These are phyloP conservation scores for Sinocyclocheilus rhinocerous DNA, from an alignment of 2,113 vertebrate genomes.

Conservation along the genomic window DNA sequence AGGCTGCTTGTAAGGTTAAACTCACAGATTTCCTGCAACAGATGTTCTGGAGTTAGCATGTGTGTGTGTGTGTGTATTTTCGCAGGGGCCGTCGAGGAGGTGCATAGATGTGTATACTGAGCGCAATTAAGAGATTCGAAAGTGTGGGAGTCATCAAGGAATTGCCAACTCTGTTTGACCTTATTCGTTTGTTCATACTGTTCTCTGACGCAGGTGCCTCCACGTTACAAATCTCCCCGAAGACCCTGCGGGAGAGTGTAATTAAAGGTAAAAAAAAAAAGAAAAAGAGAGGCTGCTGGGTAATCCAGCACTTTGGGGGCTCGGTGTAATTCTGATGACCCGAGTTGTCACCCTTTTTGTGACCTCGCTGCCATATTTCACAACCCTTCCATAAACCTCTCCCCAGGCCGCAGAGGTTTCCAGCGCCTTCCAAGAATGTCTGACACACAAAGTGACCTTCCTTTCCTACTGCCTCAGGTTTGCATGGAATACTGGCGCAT, in stretches of 20 bases:
- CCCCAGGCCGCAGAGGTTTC: slow-evolving; percentile 45
- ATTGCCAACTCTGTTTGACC: slow-evolving; percentile 9
- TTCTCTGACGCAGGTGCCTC: slow-evolving; percentile 36
- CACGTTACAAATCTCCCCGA: not conserved
- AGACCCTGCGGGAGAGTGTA: not conserved
- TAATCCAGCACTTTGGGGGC: slow-evolving; percentile 64
- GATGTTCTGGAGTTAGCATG: slow-evolving; percentile 82
- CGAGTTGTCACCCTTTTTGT: slow-evolving; percentile 26
- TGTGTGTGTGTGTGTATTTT: slow-evolving; percentile 70
- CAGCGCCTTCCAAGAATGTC: slow-evolving; percentile 46
- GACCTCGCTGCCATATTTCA: slow-evolving; percentile 54
- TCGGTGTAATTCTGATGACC: slow-evolving; percentile 59
- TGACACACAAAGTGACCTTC: slow-evolving; percentile 38
- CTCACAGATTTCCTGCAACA: slow-evolving; percentile 87
- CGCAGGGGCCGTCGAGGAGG: slow-evolving; percentile 51
- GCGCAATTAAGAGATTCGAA: slow-evolving; percentile 9
- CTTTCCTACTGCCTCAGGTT: slow-evolving; percentile 36
- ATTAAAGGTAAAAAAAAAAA: slow-evolving; percentile 7
- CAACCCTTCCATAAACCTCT: slow-evolving; percentile 52
- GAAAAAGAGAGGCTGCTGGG: not conserved
- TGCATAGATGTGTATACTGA: not conserved
- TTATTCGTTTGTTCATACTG: not conserved
- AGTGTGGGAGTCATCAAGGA: slow-evolving; percentile 21
- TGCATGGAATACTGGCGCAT: slow-evolving; percentile 36
- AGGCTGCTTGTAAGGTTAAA: slow-evolving; percentile 88